Conservation (phyloP, 2,888 invertebrate genomes). For the Sinhomidia bicolor region DNA sequence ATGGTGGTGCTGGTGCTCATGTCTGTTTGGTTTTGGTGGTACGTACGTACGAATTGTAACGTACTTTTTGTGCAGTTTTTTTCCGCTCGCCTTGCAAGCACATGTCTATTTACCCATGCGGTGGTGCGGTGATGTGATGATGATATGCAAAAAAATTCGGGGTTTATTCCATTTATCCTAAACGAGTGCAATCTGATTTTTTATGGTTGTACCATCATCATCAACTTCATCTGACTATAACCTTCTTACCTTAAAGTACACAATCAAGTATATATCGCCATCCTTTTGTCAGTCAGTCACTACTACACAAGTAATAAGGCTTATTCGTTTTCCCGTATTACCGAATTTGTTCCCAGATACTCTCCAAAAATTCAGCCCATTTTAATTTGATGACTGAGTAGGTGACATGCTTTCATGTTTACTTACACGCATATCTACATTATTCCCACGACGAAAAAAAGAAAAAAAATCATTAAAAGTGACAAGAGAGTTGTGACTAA, state of each 20-base stretch:
- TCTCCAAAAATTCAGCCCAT: constrained; percentile 4
- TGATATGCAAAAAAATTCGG: constrained; percentile 7
- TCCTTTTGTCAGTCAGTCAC: constrained; percentile 12
- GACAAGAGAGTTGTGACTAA: constrained; percentile 36
- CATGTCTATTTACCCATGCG: constrained; percentile 44
- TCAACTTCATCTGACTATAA: too few relatives aligned
- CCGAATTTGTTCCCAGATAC: neutral
- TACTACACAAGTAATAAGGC: neutral
- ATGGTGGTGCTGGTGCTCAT: neutral
- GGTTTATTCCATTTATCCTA: neutral
- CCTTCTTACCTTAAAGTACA: neutral
- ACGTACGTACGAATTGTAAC: neutral
- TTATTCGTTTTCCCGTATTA: neutral
- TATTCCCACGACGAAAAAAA: constrained; percentile 27
- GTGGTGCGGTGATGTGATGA: neutral
- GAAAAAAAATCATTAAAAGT: constrained; percentile 31
- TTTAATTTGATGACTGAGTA: constrained; percentile 52
- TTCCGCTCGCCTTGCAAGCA: constrained; percentile 4
- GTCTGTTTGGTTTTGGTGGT: neutral
- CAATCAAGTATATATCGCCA: neutral
- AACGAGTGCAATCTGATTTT: constrained; percentile 21
- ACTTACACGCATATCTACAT: neutral
- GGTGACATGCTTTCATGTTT: constrained; percentile 23
- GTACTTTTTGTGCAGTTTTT: constrained; percentile 3
- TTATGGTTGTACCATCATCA: neutral